Conservation (phyloP, 2,113 vertebrate genomes). For the Solea senegalensis region DNA sequence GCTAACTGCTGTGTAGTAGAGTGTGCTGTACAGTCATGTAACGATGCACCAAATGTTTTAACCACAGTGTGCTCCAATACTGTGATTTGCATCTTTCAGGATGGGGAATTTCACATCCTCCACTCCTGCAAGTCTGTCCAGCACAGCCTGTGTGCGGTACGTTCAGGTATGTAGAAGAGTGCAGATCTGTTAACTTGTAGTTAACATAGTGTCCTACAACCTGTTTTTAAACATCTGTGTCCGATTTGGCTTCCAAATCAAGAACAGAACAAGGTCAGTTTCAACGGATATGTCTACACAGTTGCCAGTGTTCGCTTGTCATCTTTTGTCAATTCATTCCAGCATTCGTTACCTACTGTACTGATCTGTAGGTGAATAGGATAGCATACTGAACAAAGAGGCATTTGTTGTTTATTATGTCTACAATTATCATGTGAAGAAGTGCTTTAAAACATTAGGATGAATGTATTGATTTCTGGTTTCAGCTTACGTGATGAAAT, state of each 20-base stretch:
- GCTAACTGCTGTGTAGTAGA: background rate
- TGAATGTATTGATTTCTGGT: too few relatives aligned
- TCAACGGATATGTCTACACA: too few relatives aligned
- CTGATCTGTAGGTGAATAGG: too few relatives aligned
- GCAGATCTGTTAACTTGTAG: background rate
- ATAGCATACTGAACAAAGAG: background rate
- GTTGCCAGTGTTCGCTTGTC: too few relatives aligned
- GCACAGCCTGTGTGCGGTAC: slow-evolving; percentile 64
- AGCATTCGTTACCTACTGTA: too few relatives aligned
- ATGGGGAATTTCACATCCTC: slow-evolving; percentile 82
- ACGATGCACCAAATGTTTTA: background rate
- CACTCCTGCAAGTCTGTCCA: slow-evolving; percentile 45
- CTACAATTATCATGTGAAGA: background rate
- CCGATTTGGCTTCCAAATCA: too few relatives aligned
- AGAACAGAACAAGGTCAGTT: too few relatives aligned
- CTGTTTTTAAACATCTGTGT: too few relatives aligned
- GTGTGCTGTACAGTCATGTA: background rate
- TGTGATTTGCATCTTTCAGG: slow-evolving; percentile 62
- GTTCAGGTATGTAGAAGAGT: slow-evolving; percentile 70
- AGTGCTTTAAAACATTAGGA: too few relatives aligned
- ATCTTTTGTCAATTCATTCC: too few relatives aligned
- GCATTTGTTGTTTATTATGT: background rate
- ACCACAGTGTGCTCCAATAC: background rate
- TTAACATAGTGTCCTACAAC: background rate
- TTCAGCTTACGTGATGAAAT: too few relatives aligned